Conservation (phyloP, 2,113 vertebrate genomes). For the Chaetorhynchus papuensis region DNA sequence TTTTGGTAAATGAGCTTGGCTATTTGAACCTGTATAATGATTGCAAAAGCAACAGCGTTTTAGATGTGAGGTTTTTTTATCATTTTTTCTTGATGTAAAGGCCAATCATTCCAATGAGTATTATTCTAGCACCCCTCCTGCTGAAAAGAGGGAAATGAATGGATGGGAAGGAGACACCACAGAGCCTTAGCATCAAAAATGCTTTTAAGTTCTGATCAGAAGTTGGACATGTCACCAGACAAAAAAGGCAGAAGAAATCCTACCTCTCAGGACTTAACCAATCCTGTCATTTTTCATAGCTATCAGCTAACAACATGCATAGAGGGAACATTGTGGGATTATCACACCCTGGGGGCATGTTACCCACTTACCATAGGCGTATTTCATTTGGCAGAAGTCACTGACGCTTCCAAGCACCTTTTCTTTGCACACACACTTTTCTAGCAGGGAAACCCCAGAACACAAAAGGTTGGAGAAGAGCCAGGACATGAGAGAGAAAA, state of each 20-base stretch:
- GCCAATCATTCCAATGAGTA: background rate
- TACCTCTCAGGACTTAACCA: background rate
- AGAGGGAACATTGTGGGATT: background rate
- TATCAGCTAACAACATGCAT: background rate
- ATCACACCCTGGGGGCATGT: background rate
- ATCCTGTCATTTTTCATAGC: background rate
- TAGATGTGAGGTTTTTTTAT: background rate
- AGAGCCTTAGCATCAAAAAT: background rate
- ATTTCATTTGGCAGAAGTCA: conserved; percentile 85
- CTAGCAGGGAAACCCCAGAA: conserved; percentile 56
- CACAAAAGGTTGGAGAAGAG: background rate
- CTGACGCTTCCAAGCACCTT: conserved; percentile 74
- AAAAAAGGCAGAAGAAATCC: background rate
- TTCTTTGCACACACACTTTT: conserved; percentile 88
- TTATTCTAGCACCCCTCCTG: background rate
- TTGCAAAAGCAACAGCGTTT: background rate
- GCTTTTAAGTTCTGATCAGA: background rate
- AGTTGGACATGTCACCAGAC: background rate
- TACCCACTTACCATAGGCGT: conserved; percentile 80
- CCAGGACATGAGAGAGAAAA: background rate
- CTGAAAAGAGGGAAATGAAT: background rate
- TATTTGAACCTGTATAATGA: background rate
- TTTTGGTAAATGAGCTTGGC: background rate
- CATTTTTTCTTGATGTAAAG: background rate
- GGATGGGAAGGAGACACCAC: background rate